Base-by-base conservation (phyloP, 1,140 invertebrate species). In the Tetraneura akinire region DNA sequence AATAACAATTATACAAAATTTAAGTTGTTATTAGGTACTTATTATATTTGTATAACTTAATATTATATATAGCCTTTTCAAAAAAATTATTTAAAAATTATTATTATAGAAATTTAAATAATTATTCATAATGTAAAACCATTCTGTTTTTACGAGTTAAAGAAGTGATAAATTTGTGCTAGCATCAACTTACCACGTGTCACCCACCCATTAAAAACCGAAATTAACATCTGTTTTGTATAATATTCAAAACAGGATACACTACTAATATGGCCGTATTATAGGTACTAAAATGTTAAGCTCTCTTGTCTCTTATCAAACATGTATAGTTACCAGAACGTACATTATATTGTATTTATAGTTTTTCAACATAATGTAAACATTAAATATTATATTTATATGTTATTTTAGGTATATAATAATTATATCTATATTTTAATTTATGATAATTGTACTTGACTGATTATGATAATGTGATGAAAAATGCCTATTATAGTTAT, bases 201-300 rank as follows among this genome's bases (percentile, higher is more conserved):
- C 71, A 29, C 71, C 71, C 53, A 42, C 53, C 18, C 2, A 42
- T 53, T 55, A 57, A 18, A 74, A 55, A 76, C 26, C 37, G 21
- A 76, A 76, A 76, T 76, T 23, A 76, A 78, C 74, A 78, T 78
- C 74, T 78, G 74, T 45, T 78, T 71, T 29, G 47, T 71, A 29
- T 71, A 71, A 78, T 57, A 21, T 53, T 73, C 13, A 32, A 53
- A 3, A 18, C 29, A 53, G 45, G 26, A 73, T 57, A 57, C 21
- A 60, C 11, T 60, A 11, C 29, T 32, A n/a, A 10, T 53, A 49
- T 29, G 18, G 47, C 18, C 14, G 51, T 42, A n/a, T n/a, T n/a
- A n/a, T n/a, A n/a, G n/a, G n/a, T 42, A 53, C 42, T 76, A 26
- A 57, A 57, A 37, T 21, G 42, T 55, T 76, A 55, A 57, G 18